Evolutionary conservation across 23 tunicate genomes (phyloP), one percentile per base, ranked within the genome.

Genomic region (Trididemnum miniatum): DNA sequence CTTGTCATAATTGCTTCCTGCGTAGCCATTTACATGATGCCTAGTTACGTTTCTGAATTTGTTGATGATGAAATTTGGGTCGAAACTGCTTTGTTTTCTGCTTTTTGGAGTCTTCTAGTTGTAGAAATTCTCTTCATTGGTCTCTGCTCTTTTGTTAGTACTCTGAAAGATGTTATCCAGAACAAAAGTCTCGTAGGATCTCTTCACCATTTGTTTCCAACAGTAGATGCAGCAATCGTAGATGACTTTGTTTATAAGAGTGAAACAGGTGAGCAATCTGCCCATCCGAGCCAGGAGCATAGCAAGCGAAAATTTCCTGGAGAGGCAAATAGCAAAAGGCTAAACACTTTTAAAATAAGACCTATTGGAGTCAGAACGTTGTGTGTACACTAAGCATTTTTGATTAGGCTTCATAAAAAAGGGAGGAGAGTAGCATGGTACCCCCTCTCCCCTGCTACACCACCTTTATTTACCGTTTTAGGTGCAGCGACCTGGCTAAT

Each of bases 191-290:
- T 78, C 25, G 31, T 22, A 5, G 38, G 34, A n/a, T 71, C 80
- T 34, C 40, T 71, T 0, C 34, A 36, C 23, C 63, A 71, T 12
- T 40, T 86, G 1, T 86, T 86, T 54, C 90, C 90, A 22, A 57
- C 90, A 0, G 84, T 86, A 1, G 90, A 86, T 51, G 76, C 84
- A 0, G 90, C 90, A 0, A 34, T 64, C 26, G 84, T 86, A 1
- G 90, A 79, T 35, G 84, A 86, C 31, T 79, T 66, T 37, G 84
- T 82, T 9, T 79, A 86, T 39, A 86, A 30, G 54, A 77, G 67
- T 36, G 54, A 52, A 77, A 31, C 65, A 77, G 82, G 82, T 77
- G 28, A 18, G 31, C 54, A 44, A 7, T n/a, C n/a, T n/a, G n/a
- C n/a, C n/a, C n/a, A n/a, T n/a, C n/a, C n/a, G n/a, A n/a, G n/a